Evolutionary conservation across 2,888 invertebrate genomes (phyloP).

Genomic region (Mechanitis messenoides): DNA sequence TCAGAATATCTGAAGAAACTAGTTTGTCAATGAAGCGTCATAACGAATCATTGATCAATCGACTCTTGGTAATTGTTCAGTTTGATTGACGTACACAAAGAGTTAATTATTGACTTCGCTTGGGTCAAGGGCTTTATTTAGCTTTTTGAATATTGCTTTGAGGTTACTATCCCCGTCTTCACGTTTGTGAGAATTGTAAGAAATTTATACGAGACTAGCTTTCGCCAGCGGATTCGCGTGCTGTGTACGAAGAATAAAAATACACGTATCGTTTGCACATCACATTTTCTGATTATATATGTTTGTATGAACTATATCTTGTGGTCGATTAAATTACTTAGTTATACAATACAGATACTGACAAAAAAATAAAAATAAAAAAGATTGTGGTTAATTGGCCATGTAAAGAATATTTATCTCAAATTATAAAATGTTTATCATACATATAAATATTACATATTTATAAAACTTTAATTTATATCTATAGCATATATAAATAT

Average conservation of each 20-base stretch:
- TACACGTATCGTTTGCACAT: no score
- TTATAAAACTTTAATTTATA: constrained; percentile 32
- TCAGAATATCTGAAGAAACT: constrained; percentile 22
- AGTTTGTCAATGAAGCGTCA: constrained; percentile 53
- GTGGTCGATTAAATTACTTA: no score
- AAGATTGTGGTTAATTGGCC: not conserved
- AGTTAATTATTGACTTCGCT: constrained; percentile 50
- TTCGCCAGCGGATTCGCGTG: no score
- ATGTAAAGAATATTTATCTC: not conserved
- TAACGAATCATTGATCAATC: constrained; percentile 60
- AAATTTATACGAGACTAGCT: not conserved
- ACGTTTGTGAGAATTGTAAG: not conserved
- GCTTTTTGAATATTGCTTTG: not conserved
- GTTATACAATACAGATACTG: no score
- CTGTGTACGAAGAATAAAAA: no score
- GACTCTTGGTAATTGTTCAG: constrained; percentile 43
- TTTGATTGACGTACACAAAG: constrained; percentile 70
- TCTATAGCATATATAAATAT: no score
- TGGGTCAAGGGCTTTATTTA: constrained; percentile 19
- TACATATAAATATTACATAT: not conserved
- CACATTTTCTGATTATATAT: no score
- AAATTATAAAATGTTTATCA: constrained; percentile 29
- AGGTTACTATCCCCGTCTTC: not conserved
- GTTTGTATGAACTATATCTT: no score
- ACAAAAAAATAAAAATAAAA: no score